Evolutionary conservation across 2,888 invertebrate genomes (phyloP), one percentile per base, ranked within the genome.

Genomic region (Marasmarcha lunaedactyla): DNA sequence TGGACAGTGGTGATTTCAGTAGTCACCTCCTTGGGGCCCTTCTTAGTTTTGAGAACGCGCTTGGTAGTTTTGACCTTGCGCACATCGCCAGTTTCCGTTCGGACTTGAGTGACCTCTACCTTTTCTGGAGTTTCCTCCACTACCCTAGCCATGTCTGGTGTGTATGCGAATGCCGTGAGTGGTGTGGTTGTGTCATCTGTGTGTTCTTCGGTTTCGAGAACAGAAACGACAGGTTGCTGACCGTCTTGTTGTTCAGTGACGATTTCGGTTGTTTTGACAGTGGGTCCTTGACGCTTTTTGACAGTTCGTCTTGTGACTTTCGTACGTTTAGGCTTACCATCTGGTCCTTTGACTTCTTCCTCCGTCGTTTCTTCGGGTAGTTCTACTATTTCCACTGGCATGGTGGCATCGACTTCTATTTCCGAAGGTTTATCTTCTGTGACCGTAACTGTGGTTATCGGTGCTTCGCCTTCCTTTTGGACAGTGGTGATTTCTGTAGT

Each of bases 401-500:
- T 46, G 40, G 53, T 45, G 13, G 55, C 49, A 4, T 47, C 70
- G 39, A 65, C 40, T 1, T 73, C 57, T n/a, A n/a, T n/a, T 7
- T 46, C 33, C 6, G 30, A n/a, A 10, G 30, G 3, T 2, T 30
- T n/a, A 35, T 44, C 34, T 27, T 47, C 44, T 2, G 14, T 42
- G 3, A 48, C 42, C 2, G 36, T 37, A 0, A 46, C 45, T 1
- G 55, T 48, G 13, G 56, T 51, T 26, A 59, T 41, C 15, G 62
- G 52, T 14, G 57, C 36, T 39, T 71, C 71, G 13, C 61, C 65
- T 4, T 70, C 64, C 41, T 70, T 65, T 42, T 73, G 60, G 14
- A 64, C 49, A 51, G 58, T 66, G 47, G 67, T 69, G 51, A 72
- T 77, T 65, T 63, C 68, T 50, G 57, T 79, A 45, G 69, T 70